Evolutionary conservation across 1,140 invertebrate genomes (phyloP).

Genomic region (Pemphigus obesinymphae): DNA sequence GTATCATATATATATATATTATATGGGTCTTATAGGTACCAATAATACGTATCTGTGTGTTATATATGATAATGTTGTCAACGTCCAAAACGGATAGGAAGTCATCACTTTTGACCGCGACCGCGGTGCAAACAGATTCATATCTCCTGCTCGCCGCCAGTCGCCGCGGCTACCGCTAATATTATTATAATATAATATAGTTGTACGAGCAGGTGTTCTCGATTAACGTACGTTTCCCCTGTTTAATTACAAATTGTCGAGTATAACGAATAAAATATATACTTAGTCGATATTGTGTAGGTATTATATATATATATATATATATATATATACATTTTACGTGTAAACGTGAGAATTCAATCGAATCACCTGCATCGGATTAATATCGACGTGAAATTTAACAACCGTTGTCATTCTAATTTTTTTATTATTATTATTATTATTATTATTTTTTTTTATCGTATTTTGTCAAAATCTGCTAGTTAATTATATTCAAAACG

Average conservation of each 20-base stretch:
- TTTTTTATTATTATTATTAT: no score
- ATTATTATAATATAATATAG: not conserved
- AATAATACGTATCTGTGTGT: not conserved
- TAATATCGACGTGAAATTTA: not conserved
- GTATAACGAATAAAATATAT: no score
- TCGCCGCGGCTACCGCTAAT: not conserved
- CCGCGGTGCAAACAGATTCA: conserved; percentile 12
- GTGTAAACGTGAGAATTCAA: conserved; percentile 1
- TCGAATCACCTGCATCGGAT: conserved; percentile 27
- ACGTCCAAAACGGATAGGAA: conserved; percentile 1
- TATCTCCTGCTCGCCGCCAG: not conserved
- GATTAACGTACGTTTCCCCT: not conserved
- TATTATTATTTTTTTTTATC: not conserved
- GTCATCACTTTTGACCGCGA: conserved; percentile 13
- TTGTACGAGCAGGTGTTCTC: not conserved
- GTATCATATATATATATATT: no score
- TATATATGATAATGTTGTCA: not conserved
- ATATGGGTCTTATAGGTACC: no score
- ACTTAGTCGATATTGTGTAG: no score
- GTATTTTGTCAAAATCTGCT: not conserved
- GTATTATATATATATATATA: no score
- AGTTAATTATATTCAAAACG: not conserved
- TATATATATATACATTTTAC: not conserved
- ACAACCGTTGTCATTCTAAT: not conserved
- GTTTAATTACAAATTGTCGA: not conserved